Percentiles rank a stretch among this genome's conserved stretches.
These are phyloP conservation scores for Phasianus colchicus DNA, from an alignment of 2,113 vertebrate genomes.

Conservation along the genomic window DNA sequence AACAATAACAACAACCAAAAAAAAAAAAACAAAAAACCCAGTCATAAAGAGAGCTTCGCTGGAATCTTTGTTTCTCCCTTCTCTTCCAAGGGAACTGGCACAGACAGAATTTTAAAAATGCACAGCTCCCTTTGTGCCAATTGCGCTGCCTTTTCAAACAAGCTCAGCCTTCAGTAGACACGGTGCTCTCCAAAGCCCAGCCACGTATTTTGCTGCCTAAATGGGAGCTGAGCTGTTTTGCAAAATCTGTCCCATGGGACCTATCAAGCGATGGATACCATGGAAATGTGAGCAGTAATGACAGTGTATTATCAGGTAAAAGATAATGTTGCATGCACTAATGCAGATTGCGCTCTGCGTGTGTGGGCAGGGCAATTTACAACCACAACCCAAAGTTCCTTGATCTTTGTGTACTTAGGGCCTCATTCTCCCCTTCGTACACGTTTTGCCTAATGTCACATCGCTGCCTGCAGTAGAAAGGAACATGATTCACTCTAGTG, in stretches of 20 bases:
- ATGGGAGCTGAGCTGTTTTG: conserved; percentile 56
- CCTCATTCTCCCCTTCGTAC: neutral
- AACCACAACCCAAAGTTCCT: conserved; percentile 54
- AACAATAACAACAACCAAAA: neutral
- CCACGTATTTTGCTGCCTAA: conserved; percentile 38
- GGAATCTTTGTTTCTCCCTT: conserved; percentile 16
- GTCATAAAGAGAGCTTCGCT: neutral
- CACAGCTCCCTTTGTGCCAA: neutral
- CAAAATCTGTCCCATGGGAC: conserved; percentile 48
- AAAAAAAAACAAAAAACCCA: no score
- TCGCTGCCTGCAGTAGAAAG: conserved; percentile 42
- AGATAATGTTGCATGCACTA: conserved; percentile 58
- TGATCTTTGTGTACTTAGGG: conserved; percentile 11
- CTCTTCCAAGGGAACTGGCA: neutral
- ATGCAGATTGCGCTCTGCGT: conserved; percentile 37
- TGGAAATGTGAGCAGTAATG: conserved; percentile 70
- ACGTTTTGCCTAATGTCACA: neutral
- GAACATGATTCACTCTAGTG: conserved; percentile 44
- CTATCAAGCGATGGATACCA: conserved; percentile 55
- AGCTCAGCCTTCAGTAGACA: conserved; percentile 32
- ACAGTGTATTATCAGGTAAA: conserved; percentile 50
- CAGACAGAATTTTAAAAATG: conserved; percentile 16
- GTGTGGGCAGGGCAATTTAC: conserved; percentile 53
- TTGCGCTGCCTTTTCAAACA: conserved; percentile 49
- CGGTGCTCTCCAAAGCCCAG: neutral